Base-by-base conservation (phyloP, 2,113 vertebrate genomes). In the Brienomyrus longianalis region DNA sequence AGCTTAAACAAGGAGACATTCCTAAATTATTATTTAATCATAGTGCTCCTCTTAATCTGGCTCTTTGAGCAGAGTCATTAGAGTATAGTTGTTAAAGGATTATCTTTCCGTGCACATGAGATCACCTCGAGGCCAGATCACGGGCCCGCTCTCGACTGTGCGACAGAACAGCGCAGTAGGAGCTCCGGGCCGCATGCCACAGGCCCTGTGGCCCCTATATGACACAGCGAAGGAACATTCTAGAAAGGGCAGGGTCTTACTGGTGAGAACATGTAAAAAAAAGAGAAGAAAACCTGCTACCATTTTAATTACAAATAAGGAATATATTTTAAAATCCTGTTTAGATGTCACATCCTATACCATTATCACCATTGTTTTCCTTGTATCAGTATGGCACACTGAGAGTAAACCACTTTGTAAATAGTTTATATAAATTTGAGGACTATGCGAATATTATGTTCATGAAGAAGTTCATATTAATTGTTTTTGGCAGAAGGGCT, bases 21-120 rank as follows among this genome's bases (percentile, higher is more conserved):
- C 48, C 83, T 51, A 51, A 86, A 86, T 86, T 86, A 51, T 86
- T 27, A 86, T 48, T 50, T 86, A 86, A 86, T 86, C 21, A 48
- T 50, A 86, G 45, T 48, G 1, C 19, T 50, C 17, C 43, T 48
- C 83, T 48, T 50, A 86, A 51, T 51, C 47, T 85, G 39, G 43
- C 83, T 48, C 23, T 48, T n/a, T n/a, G 23, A 51, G 11, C 48
- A 27, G 83, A 86, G 23, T 50, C 48, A 86, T 86, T 48, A 86
- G 45, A 27, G 83, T 48, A 19, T 27, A 86, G 83, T 86, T 86
- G 48, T 86, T 86, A 86, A 27, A 86, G 83, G 48, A 86, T 86
- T 86, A 48, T 86, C 45, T 86, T n/a, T 51, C 23, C 10, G 11
- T 86, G 83, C 45, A 43, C 83, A 86, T 47, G 83, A n/a, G 74